Evolutionary conservation across 2,888 invertebrate species (phyloP).

Genomic region (Meganola albula): DNA sequence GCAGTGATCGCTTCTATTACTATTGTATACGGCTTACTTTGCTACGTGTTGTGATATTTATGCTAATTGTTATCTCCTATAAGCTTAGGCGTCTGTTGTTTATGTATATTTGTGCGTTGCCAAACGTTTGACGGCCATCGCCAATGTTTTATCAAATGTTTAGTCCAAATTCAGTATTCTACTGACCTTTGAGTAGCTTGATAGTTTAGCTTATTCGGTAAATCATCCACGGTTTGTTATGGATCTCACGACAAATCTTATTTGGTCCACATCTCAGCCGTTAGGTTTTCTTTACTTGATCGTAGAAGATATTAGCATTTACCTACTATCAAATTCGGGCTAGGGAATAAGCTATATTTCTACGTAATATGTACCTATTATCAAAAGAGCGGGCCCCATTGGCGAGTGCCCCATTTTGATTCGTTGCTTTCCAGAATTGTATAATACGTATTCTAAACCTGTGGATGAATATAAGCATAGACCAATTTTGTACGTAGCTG

Average conservation of each 20-base stretch:
- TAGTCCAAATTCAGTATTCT: conserved; percentile 35
- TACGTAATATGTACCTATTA: too few species aligned
- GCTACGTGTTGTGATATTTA: conserved; percentile 67
- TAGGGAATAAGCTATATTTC: too few species aligned
- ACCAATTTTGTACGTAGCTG: conserved; percentile 31
- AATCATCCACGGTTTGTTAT: too few species aligned
- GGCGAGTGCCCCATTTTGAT: too few species aligned
- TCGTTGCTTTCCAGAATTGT: too few species aligned
- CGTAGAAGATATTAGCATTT: too few species aligned
- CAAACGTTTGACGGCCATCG: conserved; percentile 29
- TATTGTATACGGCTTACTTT: conserved; percentile 63
- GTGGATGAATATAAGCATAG: conserved; percentile 24
- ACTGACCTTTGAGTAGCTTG: conserved; percentile 32
- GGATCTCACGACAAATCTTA: too few species aligned
- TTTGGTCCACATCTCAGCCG: too few species aligned
- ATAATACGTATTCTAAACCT: too few species aligned
- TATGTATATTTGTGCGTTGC: conserved; percentile 40
- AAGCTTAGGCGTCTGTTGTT: conserved; percentile 60
- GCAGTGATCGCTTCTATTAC: conserved; percentile 23
- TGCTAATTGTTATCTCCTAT: conserved; percentile 40
- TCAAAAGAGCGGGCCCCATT: too few species aligned
- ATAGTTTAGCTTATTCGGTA: conserved; percentile 28
- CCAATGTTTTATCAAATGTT: conserved; percentile 30
- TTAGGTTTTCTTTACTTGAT: too few species aligned
- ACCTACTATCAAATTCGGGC: too few species aligned